Conservation (phyloP, 2,113 vertebrate species). For the Irena cyanogastra region DNA sequence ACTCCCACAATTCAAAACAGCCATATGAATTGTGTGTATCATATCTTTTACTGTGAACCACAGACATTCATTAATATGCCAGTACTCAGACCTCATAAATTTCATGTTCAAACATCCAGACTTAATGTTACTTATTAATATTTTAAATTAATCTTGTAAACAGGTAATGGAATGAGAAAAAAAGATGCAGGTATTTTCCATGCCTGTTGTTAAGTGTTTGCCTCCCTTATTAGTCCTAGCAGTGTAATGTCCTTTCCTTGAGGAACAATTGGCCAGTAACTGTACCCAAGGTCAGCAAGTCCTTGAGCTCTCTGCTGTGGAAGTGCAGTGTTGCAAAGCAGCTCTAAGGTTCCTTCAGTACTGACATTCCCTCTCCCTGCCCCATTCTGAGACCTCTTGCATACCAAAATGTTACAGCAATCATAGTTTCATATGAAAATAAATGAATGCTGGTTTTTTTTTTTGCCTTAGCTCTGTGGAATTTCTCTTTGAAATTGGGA, state of each 20-base stretch:
- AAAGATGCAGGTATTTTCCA: not conserved
- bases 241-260: not conserved
- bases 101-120: not conserved
- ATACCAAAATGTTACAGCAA: not conserved
- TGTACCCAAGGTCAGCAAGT: conserved; percentile 24
- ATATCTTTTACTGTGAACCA: not conserved
- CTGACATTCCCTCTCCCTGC: not conserved
- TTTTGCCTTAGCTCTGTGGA: not conserved
- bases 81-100: not conserved
- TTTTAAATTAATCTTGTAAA: conserved; percentile 30
- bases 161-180: not conserved
- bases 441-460: not conserved
- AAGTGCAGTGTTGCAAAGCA: not conserved
- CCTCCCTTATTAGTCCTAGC: not conserved
- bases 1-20: not conserved
- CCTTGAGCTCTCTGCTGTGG: conserved; percentile 6
- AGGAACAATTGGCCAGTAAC: not conserved
- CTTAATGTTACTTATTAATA: not conserved
- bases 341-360: not conserved
- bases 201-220: not conserved
- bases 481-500: not conserved
- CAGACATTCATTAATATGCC: not conserved
- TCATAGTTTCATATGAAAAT: not conserved
- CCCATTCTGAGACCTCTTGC: not conserved
- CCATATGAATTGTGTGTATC: not conserved